Evolutionary conservation across 1,140 invertebrate genomes (phyloP), one percentile per base, ranked within the genome.

Genomic region (Macrostomum lignano): DNA sequence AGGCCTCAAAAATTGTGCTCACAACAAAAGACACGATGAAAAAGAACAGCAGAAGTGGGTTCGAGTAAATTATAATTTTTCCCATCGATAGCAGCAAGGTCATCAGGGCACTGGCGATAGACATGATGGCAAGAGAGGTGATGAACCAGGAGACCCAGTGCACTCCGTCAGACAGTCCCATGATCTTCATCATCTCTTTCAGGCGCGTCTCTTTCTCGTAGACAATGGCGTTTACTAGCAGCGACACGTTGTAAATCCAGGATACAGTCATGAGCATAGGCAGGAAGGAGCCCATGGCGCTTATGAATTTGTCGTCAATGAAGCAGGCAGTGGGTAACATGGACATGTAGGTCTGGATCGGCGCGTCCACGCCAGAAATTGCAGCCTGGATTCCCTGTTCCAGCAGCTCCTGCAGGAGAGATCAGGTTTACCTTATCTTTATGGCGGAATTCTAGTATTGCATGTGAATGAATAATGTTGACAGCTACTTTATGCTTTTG

Each of bases 251-350:
- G 48, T 73, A 60, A 32, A 67, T 58, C 66, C 67, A 69, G 2
- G 64, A 56, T 2, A 69, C 41, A 1, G 65, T 65, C 33, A 76
- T 66, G 30, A 81, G 68, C 35, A 76, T 55, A 0, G 72, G 70
- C 31, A 76, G 72, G 47, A 55, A 65, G 21, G 60, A 44, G 3
- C 61, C 60, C 17, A 69, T 60, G n/a, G 66, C 66, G 31, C 66
- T 53, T 14, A 72, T 44, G 35, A 76, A 60, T 7, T 64, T 61
- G 49, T 79, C 75, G 36, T 65, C 62, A 15, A 67, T 62, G 49
- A 69, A 77, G 9, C 62, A 58, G 0, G 71, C 67, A 55, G 73
- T 74, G 0, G 74, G 74, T n/a, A n/a, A n/a, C n/a, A n/a, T n/a
- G n/a, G n/a, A n/a, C n/a, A n/a, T n/a, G n/a, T n/a, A n/a, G n/a